phyloP scores from a whole-genome alignment of 2,113 vertebrate species.

The Sciurus niger region DNA sequence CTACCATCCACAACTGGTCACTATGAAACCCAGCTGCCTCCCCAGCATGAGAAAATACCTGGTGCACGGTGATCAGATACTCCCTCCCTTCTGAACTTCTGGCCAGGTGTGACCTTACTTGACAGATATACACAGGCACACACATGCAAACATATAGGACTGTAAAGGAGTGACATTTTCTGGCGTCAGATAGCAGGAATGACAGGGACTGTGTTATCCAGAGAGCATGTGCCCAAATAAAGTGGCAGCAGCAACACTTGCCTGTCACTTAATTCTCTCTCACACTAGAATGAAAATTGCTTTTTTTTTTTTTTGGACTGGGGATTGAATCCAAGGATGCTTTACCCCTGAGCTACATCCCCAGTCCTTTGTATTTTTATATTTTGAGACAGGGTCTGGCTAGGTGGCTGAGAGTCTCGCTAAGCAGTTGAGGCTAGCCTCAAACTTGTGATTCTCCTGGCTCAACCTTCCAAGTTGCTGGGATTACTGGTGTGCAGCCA shows the following conservation, averaged over 20 bases:
- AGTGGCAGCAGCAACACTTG: background rate
- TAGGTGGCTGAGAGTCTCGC: too few relatives aligned
- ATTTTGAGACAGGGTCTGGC: too few relatives aligned
- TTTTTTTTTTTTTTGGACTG: too few relatives aligned
- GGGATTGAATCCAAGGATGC: too few relatives aligned
- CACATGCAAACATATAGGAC: background rate
- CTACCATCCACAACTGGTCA: background rate
- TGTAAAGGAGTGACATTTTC: background rate
- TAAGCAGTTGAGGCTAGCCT: too few relatives aligned
- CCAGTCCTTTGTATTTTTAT: too few relatives aligned
- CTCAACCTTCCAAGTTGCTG: too few relatives aligned
- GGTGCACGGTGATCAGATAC: too few relatives aligned
- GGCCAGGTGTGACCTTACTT: accelerated
- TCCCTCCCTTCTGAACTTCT: background rate
- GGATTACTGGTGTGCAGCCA: too few relatives aligned
- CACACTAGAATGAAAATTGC: too few relatives aligned
- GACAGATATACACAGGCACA: background rate
- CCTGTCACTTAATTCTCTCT: background rate
- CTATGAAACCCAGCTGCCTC: background rate
- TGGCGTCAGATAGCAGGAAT: background rate
- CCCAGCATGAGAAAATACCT: background rate
- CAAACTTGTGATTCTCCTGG: too few relatives aligned
- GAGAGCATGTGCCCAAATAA: background rate
- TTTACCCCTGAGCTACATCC: too few relatives aligned
- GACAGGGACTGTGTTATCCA: background rate